These are phyloP conservation scores for Deilephila porcellus DNA, from an alignment of 2,888 invertebrate species.

Conservation along the genomic window DNA sequence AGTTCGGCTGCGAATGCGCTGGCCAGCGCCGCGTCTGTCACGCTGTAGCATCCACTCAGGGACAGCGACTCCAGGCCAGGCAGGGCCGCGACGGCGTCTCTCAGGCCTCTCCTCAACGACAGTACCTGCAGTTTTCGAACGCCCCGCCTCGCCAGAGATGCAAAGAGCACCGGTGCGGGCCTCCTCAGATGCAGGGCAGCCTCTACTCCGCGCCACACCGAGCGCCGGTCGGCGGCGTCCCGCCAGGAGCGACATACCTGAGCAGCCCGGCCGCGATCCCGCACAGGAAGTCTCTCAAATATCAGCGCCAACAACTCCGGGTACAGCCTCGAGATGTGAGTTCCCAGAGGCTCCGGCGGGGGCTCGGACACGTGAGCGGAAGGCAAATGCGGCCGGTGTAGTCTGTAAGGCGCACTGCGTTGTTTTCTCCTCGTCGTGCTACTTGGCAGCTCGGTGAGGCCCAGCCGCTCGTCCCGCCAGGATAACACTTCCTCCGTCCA, in stretches of 20 bases:
- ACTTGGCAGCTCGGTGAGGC: constrained; percentile 68
- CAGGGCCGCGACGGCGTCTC: constrained; percentile 94
- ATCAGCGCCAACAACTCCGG: constrained; percentile 97
- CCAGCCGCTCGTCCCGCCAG: constrained; percentile 79
- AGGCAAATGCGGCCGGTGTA: constrained; percentile 87
- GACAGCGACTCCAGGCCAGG: constrained; percentile 95
- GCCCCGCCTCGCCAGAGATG: constrained; percentile 93
- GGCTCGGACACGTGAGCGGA: constrained; percentile 75
- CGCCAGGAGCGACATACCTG: constrained; percentile 96
- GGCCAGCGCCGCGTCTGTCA: constrained; percentile 93
- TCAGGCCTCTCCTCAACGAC: constrained; percentile 91
- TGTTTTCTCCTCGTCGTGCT: constrained; percentile 81
- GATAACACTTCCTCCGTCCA: constrained; percentile 81
- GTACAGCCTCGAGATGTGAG: constrained; percentile 94
- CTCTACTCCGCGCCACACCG: constrained; percentile 97
- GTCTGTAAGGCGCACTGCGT: constrained; percentile 86
- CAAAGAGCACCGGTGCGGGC: constrained; percentile 93
- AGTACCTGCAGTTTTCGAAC: constrained; percentile 95
- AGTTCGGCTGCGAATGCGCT: constrained; percentile 92
- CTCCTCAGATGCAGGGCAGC: constrained; percentile 94
- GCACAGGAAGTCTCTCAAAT: constrained; percentile 94
- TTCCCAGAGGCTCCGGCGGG: constrained; percentile 83
- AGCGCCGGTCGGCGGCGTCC: constrained; percentile 95
- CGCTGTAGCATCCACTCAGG: constrained; percentile 96
- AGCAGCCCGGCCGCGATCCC: constrained; percentile 95